Percentiles rank a stretch among this genome's conserved stretches.
Conservation (phyloP, 2,888 invertebrate genomes). For the Caenorhabditis sp. region DNA sequence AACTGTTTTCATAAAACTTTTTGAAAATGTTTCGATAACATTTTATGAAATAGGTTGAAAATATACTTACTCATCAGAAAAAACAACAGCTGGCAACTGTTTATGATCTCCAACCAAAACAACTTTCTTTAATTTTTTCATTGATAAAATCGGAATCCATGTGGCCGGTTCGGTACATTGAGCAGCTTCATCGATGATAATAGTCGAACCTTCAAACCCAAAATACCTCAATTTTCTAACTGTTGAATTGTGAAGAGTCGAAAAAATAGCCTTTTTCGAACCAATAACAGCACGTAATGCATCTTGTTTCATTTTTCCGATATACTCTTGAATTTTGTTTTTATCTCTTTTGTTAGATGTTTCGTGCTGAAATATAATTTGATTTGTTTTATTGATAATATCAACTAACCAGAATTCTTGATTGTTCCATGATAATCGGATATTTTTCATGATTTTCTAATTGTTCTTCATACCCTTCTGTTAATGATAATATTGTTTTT, state of each 20-base stretch:
- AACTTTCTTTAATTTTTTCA: conserved; percentile 39
- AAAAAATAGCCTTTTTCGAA: conserved; percentile 29
- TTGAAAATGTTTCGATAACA: too few species aligned
- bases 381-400: not conserved
- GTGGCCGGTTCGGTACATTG: conserved; percentile 50
- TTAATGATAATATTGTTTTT: not conserved
- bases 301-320: not conserved
- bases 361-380: not conserved
- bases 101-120: conserved; percentile 65
- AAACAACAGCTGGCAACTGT: conserved; percentile 56
- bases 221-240: conserved; percentile 24
- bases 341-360: conserved; percentile 2
- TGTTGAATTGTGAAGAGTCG: conserved; percentile 31
- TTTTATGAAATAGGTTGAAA: too few species aligned
- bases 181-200: conserved; percentile 53
- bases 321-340: not conserved
- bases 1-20: too few species aligned
- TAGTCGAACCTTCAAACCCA: conserved; percentile 40
- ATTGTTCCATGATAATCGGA: not conserved
- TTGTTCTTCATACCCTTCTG: not conserved
- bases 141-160: conserved; percentile 48
- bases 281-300: conserved; percentile 1
- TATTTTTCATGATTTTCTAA: not conserved
- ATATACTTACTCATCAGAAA: conserved; percentile 24
- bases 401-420: not conserved